Percentiles rank a stretch among this genome's conserved stretches.
phyloP scores from a whole-genome alignment of 2,113 vertebrate genomes.

The Piaya cayana region DNA sequence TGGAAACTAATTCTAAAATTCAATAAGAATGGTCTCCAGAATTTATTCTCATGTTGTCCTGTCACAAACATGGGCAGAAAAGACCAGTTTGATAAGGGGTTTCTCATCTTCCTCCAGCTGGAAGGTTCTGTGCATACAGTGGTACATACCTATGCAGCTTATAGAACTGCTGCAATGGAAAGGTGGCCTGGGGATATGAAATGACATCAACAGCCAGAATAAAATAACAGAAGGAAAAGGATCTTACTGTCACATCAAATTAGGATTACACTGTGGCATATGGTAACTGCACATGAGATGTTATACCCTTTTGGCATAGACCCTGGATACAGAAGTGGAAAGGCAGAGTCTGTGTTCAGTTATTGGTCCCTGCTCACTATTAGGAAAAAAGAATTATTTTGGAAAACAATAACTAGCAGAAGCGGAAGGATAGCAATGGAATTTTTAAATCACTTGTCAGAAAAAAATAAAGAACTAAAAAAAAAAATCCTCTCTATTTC shows the following conservation, averaged over 20 bases:
- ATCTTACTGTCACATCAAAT: constrained; percentile 30
- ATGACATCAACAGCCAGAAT: background rate
- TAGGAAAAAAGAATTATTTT: background rate
- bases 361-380: background rate
- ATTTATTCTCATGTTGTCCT: background rate
- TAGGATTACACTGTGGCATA: constrained; percentile 1
- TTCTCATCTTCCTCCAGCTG: background rate
- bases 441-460: background rate
- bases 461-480: background rate
- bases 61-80: background rate
- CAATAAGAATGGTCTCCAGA: background rate
- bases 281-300: background rate
- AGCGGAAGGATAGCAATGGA: background rate
- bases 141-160: background rate
- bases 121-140: background rate
- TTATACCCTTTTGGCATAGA: background rate
- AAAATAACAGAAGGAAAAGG: constrained; percentile 21
- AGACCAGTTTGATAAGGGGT: background rate
- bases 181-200: background rate
- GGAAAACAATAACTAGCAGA: background rate
- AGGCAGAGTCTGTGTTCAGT: background rate
- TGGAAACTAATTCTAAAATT: background rate
- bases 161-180: background rate
- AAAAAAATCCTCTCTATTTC: background rate
- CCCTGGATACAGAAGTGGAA: background rate